A percentile compares a stretch with the other conserved stretches of the same genome.
phyloP scores from a whole-genome alignment of 1,140 invertebrate species.

The Bombyx mandarina region DNA sequence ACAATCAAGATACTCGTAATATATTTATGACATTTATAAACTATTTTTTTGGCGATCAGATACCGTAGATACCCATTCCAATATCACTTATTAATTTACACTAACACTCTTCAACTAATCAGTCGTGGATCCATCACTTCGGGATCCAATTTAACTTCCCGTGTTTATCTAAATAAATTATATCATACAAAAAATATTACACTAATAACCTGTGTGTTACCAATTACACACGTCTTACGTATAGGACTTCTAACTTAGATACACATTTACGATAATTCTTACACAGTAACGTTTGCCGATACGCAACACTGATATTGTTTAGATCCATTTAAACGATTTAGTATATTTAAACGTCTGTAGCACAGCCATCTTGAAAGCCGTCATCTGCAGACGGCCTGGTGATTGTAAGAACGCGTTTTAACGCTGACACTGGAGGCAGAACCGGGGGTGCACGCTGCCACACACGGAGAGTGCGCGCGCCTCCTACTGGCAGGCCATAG shows the following conservation, averaged over 20 bases:
- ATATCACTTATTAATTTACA: slow-evolving; percentile 61
- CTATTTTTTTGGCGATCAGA: slow-evolving; percentile 66
- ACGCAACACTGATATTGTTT: slow-evolving; percentile 1
- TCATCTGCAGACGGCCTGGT: slow-evolving; percentile 90
- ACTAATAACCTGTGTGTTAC: slow-evolving; percentile 47
- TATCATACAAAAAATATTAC: slow-evolving; percentile 67
- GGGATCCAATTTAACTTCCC: slow-evolving; percentile 55
- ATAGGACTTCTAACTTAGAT: slow-evolving; percentile 25
- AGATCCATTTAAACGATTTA: slow-evolving; percentile 29
- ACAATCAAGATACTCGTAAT: slow-evolving; percentile 43
- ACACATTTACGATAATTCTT: slow-evolving; percentile 48
- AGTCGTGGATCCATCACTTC: slow-evolving; percentile 54
- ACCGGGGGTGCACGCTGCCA: slow-evolving; percentile 89
- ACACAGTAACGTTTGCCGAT: too few relatives aligned
- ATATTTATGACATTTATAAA: slow-evolving; percentile 41
- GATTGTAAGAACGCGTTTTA: slow-evolving; percentile 84
- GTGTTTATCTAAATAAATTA: slow-evolving; percentile 64
- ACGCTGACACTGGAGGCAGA: slow-evolving; percentile 82
- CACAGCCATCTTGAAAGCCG: slow-evolving; percentile 92
- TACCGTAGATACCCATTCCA: slow-evolving; percentile 48
- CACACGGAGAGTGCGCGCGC: slow-evolving; percentile 84
- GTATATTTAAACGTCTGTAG: slow-evolving; percentile 83
- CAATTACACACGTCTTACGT: slow-evolving; percentile 42
- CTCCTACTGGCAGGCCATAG: slow-evolving; percentile 81
- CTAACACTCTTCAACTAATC: slow-evolving; percentile 63